Evolutionary conservation across 2,113 vertebrate genomes (phyloP).

Genomic region (Rynchops niger): DNA sequence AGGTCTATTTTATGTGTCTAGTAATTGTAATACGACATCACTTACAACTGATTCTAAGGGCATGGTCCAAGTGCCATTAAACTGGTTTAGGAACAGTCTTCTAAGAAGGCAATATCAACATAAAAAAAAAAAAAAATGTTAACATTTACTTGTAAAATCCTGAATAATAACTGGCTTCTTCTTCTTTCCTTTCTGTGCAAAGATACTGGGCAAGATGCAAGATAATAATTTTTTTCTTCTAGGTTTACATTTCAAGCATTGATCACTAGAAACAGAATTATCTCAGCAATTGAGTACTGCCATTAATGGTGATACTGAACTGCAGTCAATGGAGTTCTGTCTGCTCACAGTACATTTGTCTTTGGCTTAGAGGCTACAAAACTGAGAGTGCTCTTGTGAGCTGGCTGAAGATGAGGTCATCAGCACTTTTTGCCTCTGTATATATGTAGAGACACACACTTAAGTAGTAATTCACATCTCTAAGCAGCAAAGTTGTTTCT

Average conservation of each 20-base stretch:
- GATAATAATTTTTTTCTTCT: not conserved
- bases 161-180: not conserved
- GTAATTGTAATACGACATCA: not conserved
- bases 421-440: slow-evolving; percentile 43
- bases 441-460: not conserved
- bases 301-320: not conserved
- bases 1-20: not conserved
- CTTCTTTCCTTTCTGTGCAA: not conserved
- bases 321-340: not conserved
- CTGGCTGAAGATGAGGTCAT: slow-evolving; percentile 42
- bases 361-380: not conserved
- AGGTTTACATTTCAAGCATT: not conserved
- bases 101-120: not conserved
- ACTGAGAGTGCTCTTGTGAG: not conserved
- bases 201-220: not conserved
- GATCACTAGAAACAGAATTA: not conserved
- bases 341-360: not conserved
- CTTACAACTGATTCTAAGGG: not conserved
- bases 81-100: not conserved
- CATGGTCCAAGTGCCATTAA: not conserved
- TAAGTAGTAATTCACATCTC: slow-evolving; percentile 53
- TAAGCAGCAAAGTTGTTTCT: slow-evolving; percentile 45
- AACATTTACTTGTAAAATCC: not conserved
- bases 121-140: not conserved
- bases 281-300: not conserved